Percentiles rank a stretch among this genome's conserved stretches.
phyloP scores from a whole-genome alignment of 2,113 vertebrate species.

The Serinus canaria region DNA sequence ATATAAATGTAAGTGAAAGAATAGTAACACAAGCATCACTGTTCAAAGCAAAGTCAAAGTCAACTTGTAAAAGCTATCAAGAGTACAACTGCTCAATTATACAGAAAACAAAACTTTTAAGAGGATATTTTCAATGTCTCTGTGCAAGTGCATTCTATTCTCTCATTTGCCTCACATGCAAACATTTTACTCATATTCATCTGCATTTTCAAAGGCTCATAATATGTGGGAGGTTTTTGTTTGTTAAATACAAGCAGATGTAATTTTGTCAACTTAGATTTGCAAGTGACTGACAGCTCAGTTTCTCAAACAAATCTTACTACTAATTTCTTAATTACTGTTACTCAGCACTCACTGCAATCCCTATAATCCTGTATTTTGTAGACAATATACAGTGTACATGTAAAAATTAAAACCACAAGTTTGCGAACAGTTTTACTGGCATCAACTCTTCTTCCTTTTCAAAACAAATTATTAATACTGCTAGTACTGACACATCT shows the following conservation, averaged over 20 bases:
- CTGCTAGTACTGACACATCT: not conserved
- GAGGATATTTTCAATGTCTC: not conserved
- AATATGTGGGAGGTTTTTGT: not conserved
- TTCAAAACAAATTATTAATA: not conserved
- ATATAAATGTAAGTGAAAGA: not conserved
- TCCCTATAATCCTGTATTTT: not conserved
- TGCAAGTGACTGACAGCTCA: not conserved
- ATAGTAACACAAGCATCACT: not conserved
- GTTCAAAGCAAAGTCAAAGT: not conserved
- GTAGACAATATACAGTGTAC: not conserved
- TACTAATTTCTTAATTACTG: not conserved
- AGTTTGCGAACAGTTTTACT: not conserved
- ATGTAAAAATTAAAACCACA: not conserved
- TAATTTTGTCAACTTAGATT: not conserved
- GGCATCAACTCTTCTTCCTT: not conserved
- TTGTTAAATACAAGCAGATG: not conserved
- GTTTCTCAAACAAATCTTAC: not conserved
- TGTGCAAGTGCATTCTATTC: not conserved
- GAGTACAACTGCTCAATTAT: not conserved
- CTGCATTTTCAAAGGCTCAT: not conserved
- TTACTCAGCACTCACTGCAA: not conserved
- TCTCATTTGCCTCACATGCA: not conserved
- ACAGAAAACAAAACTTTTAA: not conserved
- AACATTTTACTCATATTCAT: not conserved
- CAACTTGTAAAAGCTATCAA: not conserved